These are phyloP conservation scores for Otolemur garnettii DNA, from an alignment of 2,113 vertebrate species.

Conservation along the genomic window DNA sequence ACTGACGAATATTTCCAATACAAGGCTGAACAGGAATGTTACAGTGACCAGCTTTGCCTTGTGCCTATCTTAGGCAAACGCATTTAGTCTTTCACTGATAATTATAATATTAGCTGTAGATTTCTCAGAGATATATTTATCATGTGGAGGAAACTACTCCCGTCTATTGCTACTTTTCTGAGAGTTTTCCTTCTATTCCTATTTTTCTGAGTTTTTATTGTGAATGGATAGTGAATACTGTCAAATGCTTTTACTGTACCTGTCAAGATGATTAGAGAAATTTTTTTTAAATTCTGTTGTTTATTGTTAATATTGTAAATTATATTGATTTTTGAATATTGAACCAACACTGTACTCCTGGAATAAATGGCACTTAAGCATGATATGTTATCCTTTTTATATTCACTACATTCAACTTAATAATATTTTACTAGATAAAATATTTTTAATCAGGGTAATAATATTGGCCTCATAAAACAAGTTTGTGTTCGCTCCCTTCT, in stretches of 20 bases:
- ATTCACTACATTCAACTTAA: neutral
- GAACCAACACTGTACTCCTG: neutral
- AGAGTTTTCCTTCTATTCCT: neutral
- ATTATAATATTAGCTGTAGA: neutral
- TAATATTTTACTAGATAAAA: constrained; percentile 10
- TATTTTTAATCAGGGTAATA: neutral
- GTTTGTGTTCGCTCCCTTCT: neutral
- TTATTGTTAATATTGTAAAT: neutral
- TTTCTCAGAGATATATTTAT: neutral
- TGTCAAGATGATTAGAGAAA: neutral
- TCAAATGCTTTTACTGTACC: neutral
- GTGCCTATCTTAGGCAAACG: neutral
- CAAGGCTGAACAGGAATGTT: neutral
- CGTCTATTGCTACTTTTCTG: neutral
- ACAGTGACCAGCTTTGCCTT: neutral
- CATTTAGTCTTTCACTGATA: neutral
- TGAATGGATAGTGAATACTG: neutral
- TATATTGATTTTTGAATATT: neutral
- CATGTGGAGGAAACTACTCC: neutral
- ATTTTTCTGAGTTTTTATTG: neutral
- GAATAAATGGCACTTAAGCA: neutral
- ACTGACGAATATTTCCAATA: neutral
- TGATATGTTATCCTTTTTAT: neutral
- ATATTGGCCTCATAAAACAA: constrained; percentile 19
- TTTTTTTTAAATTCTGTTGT: neutral